phyloP scores from a whole-genome alignment of 2,113 vertebrate genomes.

The Sisor rabdophorus region DNA sequence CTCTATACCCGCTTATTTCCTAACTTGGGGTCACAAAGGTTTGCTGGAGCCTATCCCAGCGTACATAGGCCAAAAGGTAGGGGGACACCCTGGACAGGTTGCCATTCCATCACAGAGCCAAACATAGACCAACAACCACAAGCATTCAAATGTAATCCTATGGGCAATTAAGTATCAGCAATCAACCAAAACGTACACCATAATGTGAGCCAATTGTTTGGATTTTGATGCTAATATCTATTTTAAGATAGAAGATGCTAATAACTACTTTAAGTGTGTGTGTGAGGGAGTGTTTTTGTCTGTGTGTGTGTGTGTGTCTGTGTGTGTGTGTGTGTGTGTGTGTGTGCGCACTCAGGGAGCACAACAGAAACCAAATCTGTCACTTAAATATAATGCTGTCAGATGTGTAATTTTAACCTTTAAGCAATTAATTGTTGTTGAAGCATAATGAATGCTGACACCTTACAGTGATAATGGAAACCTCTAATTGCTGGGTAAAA shows the following conservation, averaged over 20 bases:
- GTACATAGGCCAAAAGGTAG: no score
- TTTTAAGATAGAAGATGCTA: no score
- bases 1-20: no score
- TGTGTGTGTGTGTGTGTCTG: constrained; percentile 44
- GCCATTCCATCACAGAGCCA: no score
- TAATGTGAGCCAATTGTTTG: neutral
- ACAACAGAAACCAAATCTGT: constrained; percentile 68
- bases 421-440: constrained; percentile 79
- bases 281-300: neutral
- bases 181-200: no score
- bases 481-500: constrained; percentile 76
- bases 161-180: no score
- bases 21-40: no score
- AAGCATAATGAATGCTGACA: constrained; percentile 76
- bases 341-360: constrained; percentile 50
- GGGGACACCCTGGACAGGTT: no score
- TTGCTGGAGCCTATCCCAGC: no score
- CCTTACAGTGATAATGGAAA: constrained; percentile 74
- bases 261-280: no score
- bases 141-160: no score
- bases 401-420: constrained; percentile 80
- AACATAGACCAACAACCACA: no score
- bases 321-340: constrained; percentile 46
- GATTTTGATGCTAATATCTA: neutral
- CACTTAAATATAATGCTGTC: constrained; percentile 78